A percentile compares a stretch with the other conserved stretches of the same genome.
These are phyloP conservation scores for Plagiodera versicolora DNA, from an alignment of 2,888 invertebrate species.

Conservation along the genomic window DNA sequence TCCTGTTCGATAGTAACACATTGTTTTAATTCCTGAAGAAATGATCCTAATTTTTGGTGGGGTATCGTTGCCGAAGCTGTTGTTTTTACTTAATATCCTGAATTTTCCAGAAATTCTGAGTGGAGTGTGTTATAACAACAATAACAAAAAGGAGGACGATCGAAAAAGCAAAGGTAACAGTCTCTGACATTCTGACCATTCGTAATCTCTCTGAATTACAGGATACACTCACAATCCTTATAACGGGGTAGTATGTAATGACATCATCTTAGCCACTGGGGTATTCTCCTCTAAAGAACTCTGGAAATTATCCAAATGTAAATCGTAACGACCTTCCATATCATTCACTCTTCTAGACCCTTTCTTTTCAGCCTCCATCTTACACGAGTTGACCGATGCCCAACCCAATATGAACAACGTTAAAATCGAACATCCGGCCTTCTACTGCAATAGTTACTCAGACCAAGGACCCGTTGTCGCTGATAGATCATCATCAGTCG, in stretches of 20 bases:
- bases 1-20: too few relatives aligned
- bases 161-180: conserved; percentile 72
- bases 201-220: conserved; percentile 51
- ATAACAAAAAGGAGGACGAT: conserved; percentile 74
- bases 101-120: conserved; percentile 70
- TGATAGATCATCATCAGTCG: conserved; percentile 52
- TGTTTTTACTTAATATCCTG: not conserved
- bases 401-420: conserved; percentile 69
- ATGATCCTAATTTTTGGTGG: too few relatives aligned
- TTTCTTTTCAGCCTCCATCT: conserved; percentile 78
- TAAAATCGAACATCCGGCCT: conserved; percentile 79
- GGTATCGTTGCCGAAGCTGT: not conserved
- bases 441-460: conserved; percentile 82
- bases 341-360: conserved; percentile 21
- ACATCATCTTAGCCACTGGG: conserved; percentile 99
- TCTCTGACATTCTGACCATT: not conserved
- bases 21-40: too few relatives aligned
- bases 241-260: conserved; percentile 98
- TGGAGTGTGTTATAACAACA: conserved; percentile 72
- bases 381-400: conserved; percentile 84
- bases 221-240: conserved; percentile 93
- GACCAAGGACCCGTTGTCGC: conserved; percentile 65
- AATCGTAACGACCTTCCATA: conserved; percentile 33
- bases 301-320: conserved; percentile 92
- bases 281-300: conserved; percentile 99